These are phyloP conservation scores for Caenorhabditis tropicalis DNA, from an alignment of 1,140 invertebrate species.

Conservation along the genomic window DNA sequence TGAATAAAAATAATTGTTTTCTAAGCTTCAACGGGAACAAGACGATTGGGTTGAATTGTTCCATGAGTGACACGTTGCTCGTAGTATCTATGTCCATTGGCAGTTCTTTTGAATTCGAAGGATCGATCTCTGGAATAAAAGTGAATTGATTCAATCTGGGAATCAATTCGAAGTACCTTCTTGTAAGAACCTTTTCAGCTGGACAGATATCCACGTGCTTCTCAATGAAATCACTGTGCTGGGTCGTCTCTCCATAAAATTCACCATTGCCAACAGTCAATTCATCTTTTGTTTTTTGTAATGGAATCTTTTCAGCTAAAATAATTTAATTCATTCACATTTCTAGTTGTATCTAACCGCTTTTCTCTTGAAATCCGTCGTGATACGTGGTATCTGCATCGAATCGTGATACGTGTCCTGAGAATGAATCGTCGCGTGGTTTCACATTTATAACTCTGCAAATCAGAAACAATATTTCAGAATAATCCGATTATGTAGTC, in stretches of 20 bases:
- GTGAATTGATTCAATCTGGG: background rate
- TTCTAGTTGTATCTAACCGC: background rate
- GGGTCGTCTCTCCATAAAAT: conserved; percentile 47
- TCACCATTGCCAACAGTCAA: background rate
- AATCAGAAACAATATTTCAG: background rate
- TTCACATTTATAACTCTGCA: conserved; percentile 38
- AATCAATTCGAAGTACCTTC: background rate
- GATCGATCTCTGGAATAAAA: conserved; percentile 44
- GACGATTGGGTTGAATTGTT: conserved; percentile 13
- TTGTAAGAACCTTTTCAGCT: conserved; percentile 49
- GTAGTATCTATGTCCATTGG: conserved; percentile 46
- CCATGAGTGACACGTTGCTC: conserved; percentile 42
- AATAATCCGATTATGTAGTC: too few relatives aligned
- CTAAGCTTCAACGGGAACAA: conserved; percentile 26
- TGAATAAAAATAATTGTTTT: background rate
- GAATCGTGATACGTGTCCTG: conserved; percentile 15
- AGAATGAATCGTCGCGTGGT: conserved; percentile 5
- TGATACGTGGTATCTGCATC: conserved; percentile 33
- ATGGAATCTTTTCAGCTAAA: conserved; percentile 8
- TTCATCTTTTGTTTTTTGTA: conserved; percentile 2
- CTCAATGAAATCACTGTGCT: conserved; percentile 41
- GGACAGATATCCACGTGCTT: conserved; percentile 52
- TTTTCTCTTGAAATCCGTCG: conserved; percentile 30
- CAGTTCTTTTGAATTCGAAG: conserved; percentile 31
- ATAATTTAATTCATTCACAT: background rate